phyloP scores from a whole-genome alignment of 2,888 invertebrate genomes.

The Drosophila diplacantha region DNA sequence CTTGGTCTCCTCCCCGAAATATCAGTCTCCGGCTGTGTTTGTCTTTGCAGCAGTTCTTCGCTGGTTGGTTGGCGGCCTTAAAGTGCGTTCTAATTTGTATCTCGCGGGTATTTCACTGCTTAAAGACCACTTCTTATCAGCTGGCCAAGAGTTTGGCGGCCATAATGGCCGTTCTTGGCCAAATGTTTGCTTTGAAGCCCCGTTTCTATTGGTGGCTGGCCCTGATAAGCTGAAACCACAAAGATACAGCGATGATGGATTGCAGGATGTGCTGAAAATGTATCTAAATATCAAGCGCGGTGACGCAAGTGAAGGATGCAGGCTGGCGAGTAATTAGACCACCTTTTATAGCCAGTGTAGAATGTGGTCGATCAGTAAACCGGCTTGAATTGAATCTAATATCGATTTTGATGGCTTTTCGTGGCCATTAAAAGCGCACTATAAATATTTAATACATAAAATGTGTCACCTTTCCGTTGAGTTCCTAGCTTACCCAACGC shows the following conservation, averaged over 20 bases:
- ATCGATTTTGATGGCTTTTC: not conserved
- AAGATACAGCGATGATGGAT: constrained; percentile 17
- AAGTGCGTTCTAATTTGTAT: constrained; percentile 54
- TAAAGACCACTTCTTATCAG: constrained; percentile 36
- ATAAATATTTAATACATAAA: not conserved
- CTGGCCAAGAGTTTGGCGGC: constrained; percentile 16
- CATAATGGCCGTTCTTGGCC: constrained; percentile 28
- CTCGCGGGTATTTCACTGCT: constrained; percentile 18
- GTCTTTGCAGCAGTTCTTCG: constrained; percentile 31
- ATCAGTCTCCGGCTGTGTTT: constrained; percentile 19
- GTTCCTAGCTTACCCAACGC: not conserved
- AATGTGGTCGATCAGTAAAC: not conserved
- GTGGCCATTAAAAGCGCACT: not conserved
- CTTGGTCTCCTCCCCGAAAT: constrained; percentile 56
- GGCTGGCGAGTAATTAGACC: not conserved
- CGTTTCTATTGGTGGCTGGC: constrained; percentile 25
- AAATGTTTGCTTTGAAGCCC: constrained; percentile 33
- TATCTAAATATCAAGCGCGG: not conserved
- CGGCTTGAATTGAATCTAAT: not conserved
- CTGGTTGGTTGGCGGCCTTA: constrained; percentile 72
- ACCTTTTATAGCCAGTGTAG: not conserved
- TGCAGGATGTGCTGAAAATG: constrained; percentile 8
- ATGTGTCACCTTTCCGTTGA: too few relatives aligned
- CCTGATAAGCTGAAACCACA: not conserved
- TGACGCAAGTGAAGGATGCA: not conserved